Base-by-base conservation (phyloP, 1,140 invertebrate species). In the Drosophila watanabei region DNA sequence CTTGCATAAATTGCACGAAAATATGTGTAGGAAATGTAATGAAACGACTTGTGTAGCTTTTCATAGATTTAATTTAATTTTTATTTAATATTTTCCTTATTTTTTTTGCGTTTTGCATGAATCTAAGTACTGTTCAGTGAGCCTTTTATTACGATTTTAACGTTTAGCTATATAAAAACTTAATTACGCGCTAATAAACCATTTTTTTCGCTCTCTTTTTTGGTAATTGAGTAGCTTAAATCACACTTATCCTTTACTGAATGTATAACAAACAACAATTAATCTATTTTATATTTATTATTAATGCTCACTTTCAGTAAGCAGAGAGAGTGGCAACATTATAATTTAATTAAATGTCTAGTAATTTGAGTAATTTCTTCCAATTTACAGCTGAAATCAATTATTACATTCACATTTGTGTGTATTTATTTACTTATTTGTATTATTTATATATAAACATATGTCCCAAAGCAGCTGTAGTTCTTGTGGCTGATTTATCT, bases 261-360 rank as follows among this genome's bases (percentile, higher is more conserved):
- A n/a, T 75, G 20, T 64, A 58, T 66, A 82, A 79, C 80, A 79
- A 83, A 68, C 66, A 82, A 82, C 79, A 72, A 82, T 75, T 63
- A 52, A 54, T 68, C 58, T 51, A 73, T 43, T 73, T 48, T 59
- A 32, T 46, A 58, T 68, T 37, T 51, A 73, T 43, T 45, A 72
- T 70, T 60, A 57, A 59, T 68, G 64, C 70, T 69, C 46, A 71
- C 71, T 71, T 72, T 79, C 18, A 72, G 75, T 61, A 57, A 80
- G 68, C 76, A 51, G 14, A 54, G 51, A 35, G 61, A 73, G 66
- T 84, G 78, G 65, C 80, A 80, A 83, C 80, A 71, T 71, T 80
- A 69, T 16, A 69, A 80, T 88, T 48, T 33, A 78, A 80, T 80
- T 77, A 56, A 43, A 73, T 66, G 43, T 75, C 66, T 56, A 49